A percentile compares a stretch with the other conserved stretches of the same genome.
phyloP scores from a whole-genome alignment of 2,888 invertebrate species.

The Platerodrilus igneus region DNA sequence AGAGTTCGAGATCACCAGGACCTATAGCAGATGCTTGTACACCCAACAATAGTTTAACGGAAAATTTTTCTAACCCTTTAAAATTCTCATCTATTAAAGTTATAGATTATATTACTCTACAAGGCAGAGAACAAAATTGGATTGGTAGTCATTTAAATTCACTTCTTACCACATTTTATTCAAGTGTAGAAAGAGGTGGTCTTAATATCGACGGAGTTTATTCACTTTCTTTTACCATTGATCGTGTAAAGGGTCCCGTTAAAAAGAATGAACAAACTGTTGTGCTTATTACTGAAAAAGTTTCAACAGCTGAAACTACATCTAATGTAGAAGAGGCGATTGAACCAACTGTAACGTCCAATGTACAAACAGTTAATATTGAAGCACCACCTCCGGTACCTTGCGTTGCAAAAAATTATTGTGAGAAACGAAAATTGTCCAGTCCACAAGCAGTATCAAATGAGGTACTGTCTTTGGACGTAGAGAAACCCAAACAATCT shows the following conservation, averaged over 20 bases:
- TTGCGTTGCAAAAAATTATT: no score
- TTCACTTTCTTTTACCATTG: slow-evolving; percentile 34
- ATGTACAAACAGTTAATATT: no score
- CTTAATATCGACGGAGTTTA: slow-evolving; percentile 36
- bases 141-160: slow-evolving; percentile 35
- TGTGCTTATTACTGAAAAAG: no score
- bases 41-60: slow-evolving; percentile 18
- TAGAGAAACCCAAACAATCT: neutral
- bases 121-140: no score
- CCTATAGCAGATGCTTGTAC: no score
- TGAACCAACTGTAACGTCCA: no score
- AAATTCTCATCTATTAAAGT: slow-evolving; percentile 36
- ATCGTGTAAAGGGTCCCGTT: slow-evolving; percentile 8
- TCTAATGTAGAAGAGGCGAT: slow-evolving; percentile 1
- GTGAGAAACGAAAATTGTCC: no score
- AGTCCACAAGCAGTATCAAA: no score
- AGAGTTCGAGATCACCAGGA: no score
- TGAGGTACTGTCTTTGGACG: no score
- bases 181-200: slow-evolving; percentile 29
- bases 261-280: neutral
- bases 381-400: no score
- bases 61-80: slow-evolving; percentile 7
- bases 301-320: no score
- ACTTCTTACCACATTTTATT: slow-evolving; percentile 37
- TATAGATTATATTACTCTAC: slow-evolving; percentile 37